A percentile compares a stretch with the other conserved stretches of the same genome.
phyloP scores from a whole-genome alignment of 2,888 invertebrate genomes.

The Thecophora atra region DNA sequence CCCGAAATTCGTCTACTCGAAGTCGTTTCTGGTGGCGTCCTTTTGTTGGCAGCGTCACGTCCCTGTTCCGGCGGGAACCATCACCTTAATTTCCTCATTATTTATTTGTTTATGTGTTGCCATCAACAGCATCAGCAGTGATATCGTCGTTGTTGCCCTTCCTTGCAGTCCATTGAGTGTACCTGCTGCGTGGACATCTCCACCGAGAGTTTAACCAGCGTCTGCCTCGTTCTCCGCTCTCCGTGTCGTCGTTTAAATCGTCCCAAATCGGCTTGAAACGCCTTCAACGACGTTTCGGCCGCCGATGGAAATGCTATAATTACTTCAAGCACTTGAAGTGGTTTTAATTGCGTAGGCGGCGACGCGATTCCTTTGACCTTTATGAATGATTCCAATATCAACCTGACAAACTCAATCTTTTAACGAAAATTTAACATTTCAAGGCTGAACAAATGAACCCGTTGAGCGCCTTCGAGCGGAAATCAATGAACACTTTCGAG shows the following conservation, averaged over 20 bases:
- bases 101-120: slow-evolving; percentile 29
- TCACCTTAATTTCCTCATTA: slow-evolving; percentile 31
- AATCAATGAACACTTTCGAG: too few species aligned
- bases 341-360: slow-evolving; percentile 52
- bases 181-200: background rate
- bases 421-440: too few species aligned
- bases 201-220: background rate
- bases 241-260: slow-evolving; percentile 38
- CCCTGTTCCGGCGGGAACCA: background rate
- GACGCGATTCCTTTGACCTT: background rate
- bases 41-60: background rate
- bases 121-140: background rate
- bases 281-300: background rate
- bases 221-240: slow-evolving; percentile 27
- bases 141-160: background rate
- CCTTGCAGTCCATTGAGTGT: background rate
- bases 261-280: slow-evolving; percentile 35
- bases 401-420: too few species aligned
- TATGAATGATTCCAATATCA: background rate
- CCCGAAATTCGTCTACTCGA: too few species aligned
- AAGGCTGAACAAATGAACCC: too few species aligned
- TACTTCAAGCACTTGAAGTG: slow-evolving; percentile 60
- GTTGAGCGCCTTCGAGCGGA: too few species aligned
- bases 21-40: background rate
- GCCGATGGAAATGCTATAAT: slow-evolving; percentile 47